Evolutionary conservation across 2,113 vertebrate genomes (phyloP).

Genomic region (Rostratula benghalensis): DNA sequence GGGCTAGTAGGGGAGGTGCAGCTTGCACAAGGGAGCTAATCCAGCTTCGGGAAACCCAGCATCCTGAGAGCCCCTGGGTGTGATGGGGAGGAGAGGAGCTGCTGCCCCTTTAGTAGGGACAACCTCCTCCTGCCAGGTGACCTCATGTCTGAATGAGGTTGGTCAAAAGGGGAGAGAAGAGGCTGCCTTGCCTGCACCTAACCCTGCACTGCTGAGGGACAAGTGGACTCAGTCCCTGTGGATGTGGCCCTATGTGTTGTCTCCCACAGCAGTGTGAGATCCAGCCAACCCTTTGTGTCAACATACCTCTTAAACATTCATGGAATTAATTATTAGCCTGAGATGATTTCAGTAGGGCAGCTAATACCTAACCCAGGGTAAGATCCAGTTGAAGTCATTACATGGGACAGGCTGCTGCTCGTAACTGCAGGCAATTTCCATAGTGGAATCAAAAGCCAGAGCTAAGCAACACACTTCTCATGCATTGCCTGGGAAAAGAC

Average conservation of each 20-base stretch:
- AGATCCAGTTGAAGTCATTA: neutral
- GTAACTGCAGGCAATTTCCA: neutral
- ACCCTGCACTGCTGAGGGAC: neutral
- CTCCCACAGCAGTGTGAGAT: neutral
- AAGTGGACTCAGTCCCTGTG: no score
- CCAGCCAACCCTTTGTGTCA: neutral
- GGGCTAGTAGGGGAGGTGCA: neutral
- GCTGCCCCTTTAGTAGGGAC: neutral
- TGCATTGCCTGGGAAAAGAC: neutral
- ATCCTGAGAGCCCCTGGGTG: accelerated
- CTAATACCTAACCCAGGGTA: neutral
- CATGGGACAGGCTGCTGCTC: neutral
- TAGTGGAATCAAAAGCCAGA: neutral
- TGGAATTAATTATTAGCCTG: neutral
- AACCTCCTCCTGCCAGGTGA: neutral
- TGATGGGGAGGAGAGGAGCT: neutral
- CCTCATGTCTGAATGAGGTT: neutral
- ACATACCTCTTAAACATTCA: neutral
- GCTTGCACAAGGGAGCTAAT: no score
- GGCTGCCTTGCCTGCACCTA: neutral
- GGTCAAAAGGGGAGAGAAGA: neutral
- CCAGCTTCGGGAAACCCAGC: accelerated
- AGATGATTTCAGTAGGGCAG: neutral
- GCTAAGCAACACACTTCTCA: neutral
- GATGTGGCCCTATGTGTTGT: neutral